Percentiles rank a stretch among this genome's conserved stretches.
phyloP scores from a whole-genome alignment of 2,113 vertebrate species.

The Sinocyclocheilus maitianheensis region DNA sequence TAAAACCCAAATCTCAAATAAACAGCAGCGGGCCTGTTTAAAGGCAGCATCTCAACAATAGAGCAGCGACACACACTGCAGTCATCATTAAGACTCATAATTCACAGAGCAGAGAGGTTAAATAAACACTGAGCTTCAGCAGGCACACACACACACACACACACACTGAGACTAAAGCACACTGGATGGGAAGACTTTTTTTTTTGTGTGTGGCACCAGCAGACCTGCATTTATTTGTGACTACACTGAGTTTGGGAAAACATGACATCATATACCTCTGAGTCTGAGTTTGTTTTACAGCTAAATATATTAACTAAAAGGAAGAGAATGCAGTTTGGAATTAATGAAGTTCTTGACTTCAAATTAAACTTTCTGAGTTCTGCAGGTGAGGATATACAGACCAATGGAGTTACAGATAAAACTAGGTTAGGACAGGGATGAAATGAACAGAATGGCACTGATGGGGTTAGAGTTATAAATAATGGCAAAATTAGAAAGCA shows the following conservation, averaged over 20 bases:
- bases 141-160: constrained; percentile 77
- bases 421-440: too few species aligned
- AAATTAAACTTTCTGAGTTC: too few species aligned
- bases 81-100: constrained; percentile 81
- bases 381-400: too few species aligned
- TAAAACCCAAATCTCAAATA: constrained; percentile 86
- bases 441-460: too few species aligned
- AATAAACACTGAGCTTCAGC: constrained; percentile 81
- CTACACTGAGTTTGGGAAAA: background rate
- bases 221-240: too few species aligned
- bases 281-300: background rate
- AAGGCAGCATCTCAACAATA: constrained; percentile 75
- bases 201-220: too few species aligned
- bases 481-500: too few species aligned
- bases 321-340: background rate
- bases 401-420: too few species aligned
- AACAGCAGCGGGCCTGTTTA: constrained; percentile 77
- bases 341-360: too few species aligned
- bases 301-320: background rate
- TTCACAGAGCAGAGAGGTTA: constrained; percentile 76
- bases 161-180: constrained; percentile 69
- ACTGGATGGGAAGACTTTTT: constrained; percentile 35
- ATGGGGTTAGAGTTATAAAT: too few species aligned
- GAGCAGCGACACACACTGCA: constrained; percentile 77
- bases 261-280: background rate